A percentile compares a stretch with the other conserved stretches of the same genome.
These are phyloP conservation scores for Clarias batrachus DNA, from an alignment of 2,113 vertebrate genomes.

Conservation along the genomic window DNA sequence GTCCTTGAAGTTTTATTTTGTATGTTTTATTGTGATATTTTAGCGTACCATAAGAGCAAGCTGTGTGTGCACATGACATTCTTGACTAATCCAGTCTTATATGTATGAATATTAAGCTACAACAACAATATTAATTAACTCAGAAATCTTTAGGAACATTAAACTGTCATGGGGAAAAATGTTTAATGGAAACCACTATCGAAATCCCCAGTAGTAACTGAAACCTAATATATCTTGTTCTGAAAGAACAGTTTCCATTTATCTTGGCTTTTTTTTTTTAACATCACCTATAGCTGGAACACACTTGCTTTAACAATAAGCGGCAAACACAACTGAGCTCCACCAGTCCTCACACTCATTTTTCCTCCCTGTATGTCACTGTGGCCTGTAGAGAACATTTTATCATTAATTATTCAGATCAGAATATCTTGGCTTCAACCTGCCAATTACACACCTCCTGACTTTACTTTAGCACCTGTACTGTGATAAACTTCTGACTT, in stretches of 20 bases:
- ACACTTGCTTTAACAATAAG: neutral
- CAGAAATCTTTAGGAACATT: neutral
- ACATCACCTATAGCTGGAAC: neutral
- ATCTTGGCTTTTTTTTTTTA: neutral
- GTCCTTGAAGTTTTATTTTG: neutral
- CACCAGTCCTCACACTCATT: neutral
- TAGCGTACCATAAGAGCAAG: neutral
- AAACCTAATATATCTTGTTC: neutral
- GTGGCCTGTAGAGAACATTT: neutral
- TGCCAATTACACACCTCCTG: neutral
- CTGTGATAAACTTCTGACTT: conserved; percentile 4
- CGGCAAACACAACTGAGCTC: neutral
- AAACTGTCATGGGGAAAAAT: neutral
- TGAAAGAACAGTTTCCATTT: neutral
- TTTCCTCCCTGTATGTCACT: neutral
- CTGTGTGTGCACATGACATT: neutral
- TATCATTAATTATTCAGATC: neutral
- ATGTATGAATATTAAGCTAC: neutral
- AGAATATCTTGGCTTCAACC: neutral
- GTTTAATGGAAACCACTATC: conserved; percentile 5
- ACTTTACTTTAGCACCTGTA: neutral
- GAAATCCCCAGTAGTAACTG: neutral
- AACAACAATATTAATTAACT: neutral
- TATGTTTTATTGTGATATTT: neutral
- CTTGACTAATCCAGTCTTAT: neutral